A percentile compares a stretch with the other conserved stretches of the same genome.
phyloP scores from a whole-genome alignment of 1,140 invertebrate species.

The Dermatophagoides farinae region DNA sequence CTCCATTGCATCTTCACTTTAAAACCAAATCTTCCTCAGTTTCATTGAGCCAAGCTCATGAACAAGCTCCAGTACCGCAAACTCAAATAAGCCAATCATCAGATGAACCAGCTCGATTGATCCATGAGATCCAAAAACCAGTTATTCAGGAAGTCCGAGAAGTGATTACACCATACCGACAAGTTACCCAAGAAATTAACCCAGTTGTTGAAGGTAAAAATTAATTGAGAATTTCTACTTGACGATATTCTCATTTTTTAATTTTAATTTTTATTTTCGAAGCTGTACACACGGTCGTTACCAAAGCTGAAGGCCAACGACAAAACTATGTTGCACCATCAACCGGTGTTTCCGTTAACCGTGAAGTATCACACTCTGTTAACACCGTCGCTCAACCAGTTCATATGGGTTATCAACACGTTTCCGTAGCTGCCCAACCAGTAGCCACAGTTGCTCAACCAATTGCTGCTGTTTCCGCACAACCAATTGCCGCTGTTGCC shows the following conservation, averaged over 20 bases:
- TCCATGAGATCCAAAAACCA: conserved; percentile 4
- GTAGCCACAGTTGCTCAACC: not conserved
- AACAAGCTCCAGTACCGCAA: not conserved
- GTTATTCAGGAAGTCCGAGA: conserved; percentile 4
- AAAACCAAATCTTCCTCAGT: not conserved
- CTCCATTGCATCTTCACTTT: conserved; percentile 6
- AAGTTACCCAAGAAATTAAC: conserved; percentile 3
- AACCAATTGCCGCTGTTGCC: not conserved
- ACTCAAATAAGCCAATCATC: not conserved
- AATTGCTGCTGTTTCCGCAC: not conserved
- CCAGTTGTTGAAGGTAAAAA: conserved; percentile 9
- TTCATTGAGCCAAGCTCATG: not conserved
- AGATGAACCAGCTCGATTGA: not conserved
- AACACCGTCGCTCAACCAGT: not conserved
- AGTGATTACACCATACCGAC: conserved; percentile 7
- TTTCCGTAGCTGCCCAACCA: not conserved
- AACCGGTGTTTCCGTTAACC: not conserved
- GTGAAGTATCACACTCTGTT: not conserved
- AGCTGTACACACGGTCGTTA: not conserved
- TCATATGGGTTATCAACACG: no score
- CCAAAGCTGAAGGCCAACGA: conserved; percentile 1
- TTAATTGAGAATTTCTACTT: not conserved
- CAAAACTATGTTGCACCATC: not conserved
- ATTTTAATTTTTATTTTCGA: not conserved
- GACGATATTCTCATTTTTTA: not conserved